A percentile compares a stretch with the other conserved stretches of the same genome.
Evolutionary conservation across 2,797 vertebrate genomes (phyloP).

Genomic region (Enteromius argenteus): DNA sequence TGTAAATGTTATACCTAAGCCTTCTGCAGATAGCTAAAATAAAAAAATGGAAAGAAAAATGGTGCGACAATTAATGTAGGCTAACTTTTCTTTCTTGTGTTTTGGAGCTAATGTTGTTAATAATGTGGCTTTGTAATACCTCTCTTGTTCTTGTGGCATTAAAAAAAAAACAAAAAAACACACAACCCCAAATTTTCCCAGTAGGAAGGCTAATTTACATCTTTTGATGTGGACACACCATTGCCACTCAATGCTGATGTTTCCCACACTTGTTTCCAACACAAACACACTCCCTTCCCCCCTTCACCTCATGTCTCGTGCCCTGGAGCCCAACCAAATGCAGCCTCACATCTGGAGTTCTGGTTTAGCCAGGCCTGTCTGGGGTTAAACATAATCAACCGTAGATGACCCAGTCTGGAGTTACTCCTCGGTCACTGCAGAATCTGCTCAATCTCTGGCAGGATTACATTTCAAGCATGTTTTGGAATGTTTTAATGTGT

Average conservation of each 20-base stretch:
- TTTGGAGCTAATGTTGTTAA: background rate
- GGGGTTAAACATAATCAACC: constrained; percentile 40
- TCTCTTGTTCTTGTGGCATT: background rate
- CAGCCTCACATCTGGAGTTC: constrained; percentile 59
- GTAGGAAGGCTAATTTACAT: constrained; percentile 13
- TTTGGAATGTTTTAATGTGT: background rate
- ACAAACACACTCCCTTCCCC: constrained; percentile 43
- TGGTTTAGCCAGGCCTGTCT: constrained; percentile 42
- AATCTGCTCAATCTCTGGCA: constrained; percentile 29
- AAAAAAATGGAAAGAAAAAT: no score
- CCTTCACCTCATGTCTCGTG: constrained; percentile 14
- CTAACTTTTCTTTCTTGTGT: background rate
- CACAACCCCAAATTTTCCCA: background rate
- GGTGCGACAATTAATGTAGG: background rate
- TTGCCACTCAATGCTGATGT: constrained; percentile 8
- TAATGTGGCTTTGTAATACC: background rate
- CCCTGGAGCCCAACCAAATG: constrained; percentile 49
- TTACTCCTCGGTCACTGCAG: constrained; percentile 47
- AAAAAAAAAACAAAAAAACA: no score
- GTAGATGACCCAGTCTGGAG: constrained; percentile 42
- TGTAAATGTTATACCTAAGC: background rate
- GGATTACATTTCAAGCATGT: background rate
- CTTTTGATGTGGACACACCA: constrained; percentile 49
- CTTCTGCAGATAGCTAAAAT: no score
- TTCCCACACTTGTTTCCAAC: constrained; percentile 42